Conservation (phyloP, 1,140 invertebrate genomes). For the Listronotus bonariensis region DNA sequence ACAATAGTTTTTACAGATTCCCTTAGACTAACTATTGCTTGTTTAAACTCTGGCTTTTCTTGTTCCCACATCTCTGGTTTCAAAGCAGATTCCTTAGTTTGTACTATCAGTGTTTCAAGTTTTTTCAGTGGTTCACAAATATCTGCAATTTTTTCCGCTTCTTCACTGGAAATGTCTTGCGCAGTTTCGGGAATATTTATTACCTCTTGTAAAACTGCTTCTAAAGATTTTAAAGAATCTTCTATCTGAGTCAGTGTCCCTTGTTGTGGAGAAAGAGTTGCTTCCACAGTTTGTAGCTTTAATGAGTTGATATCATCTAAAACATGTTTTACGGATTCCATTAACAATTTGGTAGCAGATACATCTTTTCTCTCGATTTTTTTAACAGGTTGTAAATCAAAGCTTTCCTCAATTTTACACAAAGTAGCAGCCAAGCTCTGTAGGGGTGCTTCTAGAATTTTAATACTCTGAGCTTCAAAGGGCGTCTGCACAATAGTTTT, state of each 20-base stretch:
- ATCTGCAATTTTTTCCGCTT: neutral
- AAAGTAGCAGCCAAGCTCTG: neutral
- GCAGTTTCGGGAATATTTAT: neutral
- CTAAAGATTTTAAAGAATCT: constrained; percentile 2
- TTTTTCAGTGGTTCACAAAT: constrained; percentile 10
- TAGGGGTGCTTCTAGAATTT: neutral
- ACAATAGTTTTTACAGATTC: constrained; percentile 15
- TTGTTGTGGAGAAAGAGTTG: neutral
- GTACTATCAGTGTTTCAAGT: constrained; percentile 13
- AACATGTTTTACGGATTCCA: neutral
- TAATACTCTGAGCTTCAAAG: constrained; percentile 7
- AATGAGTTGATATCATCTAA: neutral
- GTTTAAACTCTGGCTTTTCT: constrained; percentile 6
- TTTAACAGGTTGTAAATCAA: neutral
- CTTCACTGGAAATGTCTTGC: constrained; percentile 2
- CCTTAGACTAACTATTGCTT: constrained; percentile 21
- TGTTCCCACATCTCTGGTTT: constrained; percentile 8
- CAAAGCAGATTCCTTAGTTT: constrained; percentile 11
- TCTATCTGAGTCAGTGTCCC: neutral
- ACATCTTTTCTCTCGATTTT: constrained; percentile 3
- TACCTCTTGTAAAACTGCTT: constrained; percentile 3
- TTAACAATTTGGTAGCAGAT: constrained; percentile 2
- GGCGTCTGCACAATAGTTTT: neutral
- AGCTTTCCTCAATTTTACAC: neutral
- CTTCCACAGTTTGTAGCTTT: neutral